These are phyloP conservation scores for Dasypus novemcinctus DNA, from an alignment of 2,113 vertebrate species.

Conservation along the genomic window DNA sequence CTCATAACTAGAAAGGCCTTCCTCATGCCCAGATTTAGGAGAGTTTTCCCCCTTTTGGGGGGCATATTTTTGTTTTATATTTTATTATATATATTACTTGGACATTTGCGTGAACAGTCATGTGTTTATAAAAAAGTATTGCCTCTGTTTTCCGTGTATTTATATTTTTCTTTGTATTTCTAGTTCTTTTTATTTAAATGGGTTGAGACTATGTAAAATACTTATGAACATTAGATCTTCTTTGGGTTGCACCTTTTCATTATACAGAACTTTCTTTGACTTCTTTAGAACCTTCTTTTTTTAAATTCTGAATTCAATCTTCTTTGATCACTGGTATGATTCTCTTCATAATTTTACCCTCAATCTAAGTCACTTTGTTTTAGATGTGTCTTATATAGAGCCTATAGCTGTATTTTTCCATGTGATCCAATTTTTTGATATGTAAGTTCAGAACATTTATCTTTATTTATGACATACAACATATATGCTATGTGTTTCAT, in stretches of 20 bases:
- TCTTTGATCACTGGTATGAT: not conserved
- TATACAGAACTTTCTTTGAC: not conserved
- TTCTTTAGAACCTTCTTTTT: not conserved
- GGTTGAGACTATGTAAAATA: not conserved
- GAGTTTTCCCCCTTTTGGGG: not conserved
- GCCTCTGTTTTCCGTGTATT: not conserved
- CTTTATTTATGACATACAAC: not conserved
- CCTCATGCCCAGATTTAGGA: not conserved
- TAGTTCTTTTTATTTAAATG: not conserved
- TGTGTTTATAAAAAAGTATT: not conserved
- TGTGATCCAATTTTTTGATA: not conserved
- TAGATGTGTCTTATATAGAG: not conserved
- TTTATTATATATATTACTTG: not conserved
- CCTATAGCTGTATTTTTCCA: not conserved
- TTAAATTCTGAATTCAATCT: not conserved
- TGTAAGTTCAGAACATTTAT: not conserved
- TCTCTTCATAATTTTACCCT: not conserved
- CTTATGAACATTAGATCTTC: not conserved
- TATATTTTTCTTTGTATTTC: not conserved
- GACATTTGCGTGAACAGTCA: not conserved
- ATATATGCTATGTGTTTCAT: not conserved
- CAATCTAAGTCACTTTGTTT: not conserved
- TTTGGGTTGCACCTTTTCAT: not conserved
- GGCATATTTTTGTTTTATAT: too few species aligned
- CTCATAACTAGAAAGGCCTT: conserved; percentile 22